Evolutionary conservation across 2,113 vertebrate species (phyloP).

Genomic region (Typhlomys cinereus): DNA sequence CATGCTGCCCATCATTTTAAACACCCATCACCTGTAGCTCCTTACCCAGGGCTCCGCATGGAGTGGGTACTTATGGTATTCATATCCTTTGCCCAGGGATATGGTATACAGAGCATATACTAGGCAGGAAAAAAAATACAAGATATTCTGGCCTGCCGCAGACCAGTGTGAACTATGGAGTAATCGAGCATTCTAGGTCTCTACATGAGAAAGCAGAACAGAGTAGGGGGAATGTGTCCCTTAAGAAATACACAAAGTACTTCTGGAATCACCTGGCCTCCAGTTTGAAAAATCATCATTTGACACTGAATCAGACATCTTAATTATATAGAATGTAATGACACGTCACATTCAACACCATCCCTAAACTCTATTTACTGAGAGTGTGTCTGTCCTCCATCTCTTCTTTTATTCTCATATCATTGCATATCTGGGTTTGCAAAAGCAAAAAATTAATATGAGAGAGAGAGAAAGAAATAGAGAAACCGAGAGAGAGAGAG

Average conservation of each 20-base stretch:
- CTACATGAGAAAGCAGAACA: background rate
- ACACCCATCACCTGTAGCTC: background rate
- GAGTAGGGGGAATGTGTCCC: background rate
- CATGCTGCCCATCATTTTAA: conserved; percentile 9
- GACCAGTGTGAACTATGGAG: background rate
- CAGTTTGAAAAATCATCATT: background rate
- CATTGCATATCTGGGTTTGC: conserved; percentile 35
- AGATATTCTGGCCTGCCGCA: background rate
- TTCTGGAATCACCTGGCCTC: no score
- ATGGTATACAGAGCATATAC: background rate
- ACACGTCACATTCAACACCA: conserved; percentile 37
- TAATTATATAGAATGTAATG: conserved; percentile 69
- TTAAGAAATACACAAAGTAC: background rate
- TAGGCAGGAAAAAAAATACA: background rate
- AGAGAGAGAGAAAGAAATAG: background rate
- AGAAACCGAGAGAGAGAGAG: background rate
- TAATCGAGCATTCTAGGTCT: background rate
- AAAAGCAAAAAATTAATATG: conserved; percentile 52
- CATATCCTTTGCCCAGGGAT: background rate
- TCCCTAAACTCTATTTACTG: conserved; percentile 57
- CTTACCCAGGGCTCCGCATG: background rate
- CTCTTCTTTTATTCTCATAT: conserved; percentile 55
- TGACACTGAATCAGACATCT: conserved; percentile 23
- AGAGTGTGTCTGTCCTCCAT: conserved; percentile 42
- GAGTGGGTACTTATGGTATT: background rate